phyloP scores from a whole-genome alignment of 2,797 vertebrate genomes.

The Iguana delicatissima region DNA sequence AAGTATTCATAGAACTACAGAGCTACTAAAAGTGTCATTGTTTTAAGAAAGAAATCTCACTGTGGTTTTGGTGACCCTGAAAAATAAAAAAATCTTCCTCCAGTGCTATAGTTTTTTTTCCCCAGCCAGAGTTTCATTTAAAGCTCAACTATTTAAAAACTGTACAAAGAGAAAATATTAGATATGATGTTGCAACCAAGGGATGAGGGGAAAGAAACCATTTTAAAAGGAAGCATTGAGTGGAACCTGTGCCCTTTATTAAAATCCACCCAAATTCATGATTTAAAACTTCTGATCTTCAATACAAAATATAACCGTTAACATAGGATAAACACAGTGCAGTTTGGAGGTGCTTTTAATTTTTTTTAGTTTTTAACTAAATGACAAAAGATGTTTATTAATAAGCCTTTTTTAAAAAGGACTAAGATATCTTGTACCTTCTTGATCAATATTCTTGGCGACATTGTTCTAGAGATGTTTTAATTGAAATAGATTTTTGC shows the following conservation, averaged over 20 bases:
- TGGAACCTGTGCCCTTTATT: conserved; percentile 49
- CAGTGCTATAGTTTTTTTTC: conserved; percentile 6
- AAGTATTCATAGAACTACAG: conserved; percentile 86
- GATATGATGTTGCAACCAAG: conserved; percentile 68
- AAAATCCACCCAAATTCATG: conserved; percentile 55
- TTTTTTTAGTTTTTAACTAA: conserved; percentile 46
- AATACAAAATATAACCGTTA: conserved; percentile 23
- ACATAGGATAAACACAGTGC: conserved; percentile 41
- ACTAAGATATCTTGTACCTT: conserved; percentile 10
- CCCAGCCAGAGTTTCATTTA: conserved; percentile 75
- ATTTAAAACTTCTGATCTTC: conserved; percentile 51
- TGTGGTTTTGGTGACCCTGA: conserved; percentile 82
- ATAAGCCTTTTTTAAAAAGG: conserved; percentile 32
- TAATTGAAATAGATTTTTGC: conserved; percentile 40
- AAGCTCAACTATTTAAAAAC: conserved; percentile 70
- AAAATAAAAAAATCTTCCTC: conserved; percentile 76
- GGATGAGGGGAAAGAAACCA: conserved; percentile 57
- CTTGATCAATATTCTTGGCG: conserved; percentile 22
- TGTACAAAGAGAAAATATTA: conserved; percentile 72
- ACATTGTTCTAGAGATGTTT: conserved; percentile 32
- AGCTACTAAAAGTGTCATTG: conserved; percentile 86
- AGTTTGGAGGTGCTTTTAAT: conserved; percentile 29
- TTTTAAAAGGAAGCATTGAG: conserved; percentile 51
- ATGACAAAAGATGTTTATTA: conserved; percentile 44
- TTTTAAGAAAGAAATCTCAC: conserved; percentile 83